phyloP scores from a whole-genome alignment of 2,113 vertebrate species.

The Thymallus thymallus region DNA sequence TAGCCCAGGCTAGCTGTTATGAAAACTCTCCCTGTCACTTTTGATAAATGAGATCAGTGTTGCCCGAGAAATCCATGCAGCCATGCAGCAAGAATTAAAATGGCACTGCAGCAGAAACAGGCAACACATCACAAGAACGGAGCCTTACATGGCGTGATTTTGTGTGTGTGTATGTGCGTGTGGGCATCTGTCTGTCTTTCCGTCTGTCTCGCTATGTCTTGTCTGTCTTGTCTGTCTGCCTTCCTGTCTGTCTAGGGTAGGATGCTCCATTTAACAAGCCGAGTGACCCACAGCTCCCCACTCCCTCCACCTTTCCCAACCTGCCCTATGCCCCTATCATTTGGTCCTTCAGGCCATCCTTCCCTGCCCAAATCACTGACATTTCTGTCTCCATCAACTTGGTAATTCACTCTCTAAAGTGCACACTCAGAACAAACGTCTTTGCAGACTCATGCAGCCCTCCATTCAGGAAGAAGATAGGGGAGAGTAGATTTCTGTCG shows the following conservation, averaged over 20 bases:
- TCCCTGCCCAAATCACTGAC: constrained; percentile 8
- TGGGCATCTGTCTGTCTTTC: not conserved
- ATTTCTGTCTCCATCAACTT: constrained; percentile 14
- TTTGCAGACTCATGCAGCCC: constrained; percentile 22
- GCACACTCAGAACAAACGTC: constrained; percentile 13
- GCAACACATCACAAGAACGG: constrained; percentile 8
- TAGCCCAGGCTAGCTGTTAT: constrained; percentile 27
- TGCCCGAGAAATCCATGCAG: constrained; percentile 25
- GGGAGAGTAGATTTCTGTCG: constrained; percentile 18
- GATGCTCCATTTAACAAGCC: not conserved
- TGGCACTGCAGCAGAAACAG: constrained; percentile 38
- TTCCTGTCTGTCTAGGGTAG: not conserved
- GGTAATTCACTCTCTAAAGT: constrained; percentile 23
- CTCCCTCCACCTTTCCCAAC: not conserved
- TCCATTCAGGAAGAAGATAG: not conserved
- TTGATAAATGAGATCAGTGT: constrained; percentile 52
- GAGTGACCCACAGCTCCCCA: not conserved
- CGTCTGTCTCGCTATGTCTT: too few relatives aligned
- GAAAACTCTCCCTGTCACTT: constrained; percentile 49
- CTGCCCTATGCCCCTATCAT: not conserved
- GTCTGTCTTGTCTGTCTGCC: too few relatives aligned
- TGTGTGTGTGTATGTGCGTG: not conserved
- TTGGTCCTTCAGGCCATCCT: not conserved
- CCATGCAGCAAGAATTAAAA: constrained; percentile 22
- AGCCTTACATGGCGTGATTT: not conserved